Conservation (phyloP, 92 coral and sea anemone genomes). For the Siderastrea siderea region DNA sequence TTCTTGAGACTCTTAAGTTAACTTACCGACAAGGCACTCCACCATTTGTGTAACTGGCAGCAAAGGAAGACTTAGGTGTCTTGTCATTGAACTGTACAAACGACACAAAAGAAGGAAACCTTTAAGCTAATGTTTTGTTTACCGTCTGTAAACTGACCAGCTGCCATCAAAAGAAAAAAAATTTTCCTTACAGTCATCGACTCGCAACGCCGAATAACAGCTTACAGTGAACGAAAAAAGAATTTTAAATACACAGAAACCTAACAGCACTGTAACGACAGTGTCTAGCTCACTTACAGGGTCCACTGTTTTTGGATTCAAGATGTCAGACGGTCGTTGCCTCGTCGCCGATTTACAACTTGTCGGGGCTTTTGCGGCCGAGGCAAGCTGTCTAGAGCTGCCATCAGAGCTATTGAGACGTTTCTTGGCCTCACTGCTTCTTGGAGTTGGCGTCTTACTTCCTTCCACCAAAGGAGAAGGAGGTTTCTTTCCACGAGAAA, state of each 20-base stretch:
- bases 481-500: constrained; percentile 78
- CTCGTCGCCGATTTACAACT: constrained; percentile 58
- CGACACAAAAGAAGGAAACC: constrained; percentile 4
- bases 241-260: too few species aligned
- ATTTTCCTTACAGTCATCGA: neutral
- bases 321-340: constrained; percentile 90
- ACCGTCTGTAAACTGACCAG: neutral
- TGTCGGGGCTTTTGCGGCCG: constrained; percentile 59
- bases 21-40: constrained; percentile 98
- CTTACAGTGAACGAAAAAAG: neutral
- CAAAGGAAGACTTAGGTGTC: constrained; percentile 93
- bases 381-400: constrained; percentile 53
- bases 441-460: constrained; percentile 61
- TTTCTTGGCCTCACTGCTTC: constrained; percentile 65
- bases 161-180: neutral
- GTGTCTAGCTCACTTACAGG: constrained; percentile 71
- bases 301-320: constrained; percentile 95
- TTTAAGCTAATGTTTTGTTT: constrained; percentile 4
- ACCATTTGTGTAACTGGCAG: constrained; percentile 94
- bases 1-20: neutral
- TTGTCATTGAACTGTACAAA: constrained; percentile 87
- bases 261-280: neutral
- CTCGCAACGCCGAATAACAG: neutral
- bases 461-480: constrained; percentile 71
- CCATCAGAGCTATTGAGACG: constrained; percentile 84